Conservation (phyloP, 2,888 invertebrate genomes). For the Gibbula magus region DNA sequence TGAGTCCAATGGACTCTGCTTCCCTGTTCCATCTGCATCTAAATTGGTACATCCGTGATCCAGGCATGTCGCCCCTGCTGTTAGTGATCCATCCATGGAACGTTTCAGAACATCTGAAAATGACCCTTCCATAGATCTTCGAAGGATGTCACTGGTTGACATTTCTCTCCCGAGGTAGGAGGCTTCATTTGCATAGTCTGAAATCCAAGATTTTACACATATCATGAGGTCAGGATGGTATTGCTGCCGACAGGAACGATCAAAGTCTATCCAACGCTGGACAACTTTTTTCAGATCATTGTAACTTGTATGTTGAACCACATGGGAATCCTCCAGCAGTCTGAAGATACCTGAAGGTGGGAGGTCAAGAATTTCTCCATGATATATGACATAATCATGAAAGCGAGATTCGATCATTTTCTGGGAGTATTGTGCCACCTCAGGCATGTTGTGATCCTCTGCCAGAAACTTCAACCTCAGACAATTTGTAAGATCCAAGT, state of each 20-base stretch:
- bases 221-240: constrained; percentile 54
- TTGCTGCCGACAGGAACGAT: constrained; percentile 48
- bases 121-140: constrained; percentile 45
- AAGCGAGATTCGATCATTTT: constrained; percentile 69
- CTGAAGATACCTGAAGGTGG: constrained; percentile 61
- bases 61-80: constrained; percentile 3
- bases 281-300: constrained; percentile 63
- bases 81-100: not conserved
- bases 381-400: constrained; percentile 69
- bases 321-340: constrained; percentile 63
- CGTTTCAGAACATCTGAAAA: constrained; percentile 23
- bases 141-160: constrained; percentile 29
- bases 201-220: constrained; percentile 64
- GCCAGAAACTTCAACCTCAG: constrained; percentile 64
- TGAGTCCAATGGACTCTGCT: constrained; percentile 32
- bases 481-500: constrained; percentile 69
- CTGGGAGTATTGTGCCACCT: constrained; percentile 62
- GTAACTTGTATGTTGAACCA: constrained; percentile 66
- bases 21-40: not conserved
- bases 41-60: not conserved
- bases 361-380: constrained; percentile 69
- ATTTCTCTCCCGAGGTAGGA: constrained; percentile 48
- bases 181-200: constrained; percentile 50
- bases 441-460: constrained; percentile 68
- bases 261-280: constrained; percentile 67